phyloP scores from a whole-genome alignment of 2,888 invertebrate genomes.

The Tiphia femorata region DNA sequence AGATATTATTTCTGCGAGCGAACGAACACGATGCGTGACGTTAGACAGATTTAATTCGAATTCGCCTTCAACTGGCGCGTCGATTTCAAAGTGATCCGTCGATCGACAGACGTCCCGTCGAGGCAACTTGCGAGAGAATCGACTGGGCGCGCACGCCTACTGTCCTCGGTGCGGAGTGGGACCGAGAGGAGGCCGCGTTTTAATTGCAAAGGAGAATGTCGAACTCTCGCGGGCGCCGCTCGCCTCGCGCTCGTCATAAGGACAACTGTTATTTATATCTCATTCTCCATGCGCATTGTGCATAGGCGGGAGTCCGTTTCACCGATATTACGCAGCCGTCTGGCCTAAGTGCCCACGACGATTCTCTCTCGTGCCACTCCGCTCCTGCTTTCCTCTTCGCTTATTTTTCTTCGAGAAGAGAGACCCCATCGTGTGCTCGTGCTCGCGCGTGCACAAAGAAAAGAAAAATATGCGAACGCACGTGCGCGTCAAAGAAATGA shows the following conservation, averaged over 20 bases:
- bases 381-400: too few relatives aligned
- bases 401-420: neutral
- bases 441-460: neutral
- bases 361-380: too few relatives aligned
- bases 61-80: too few relatives aligned
- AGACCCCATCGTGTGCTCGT: neutral
- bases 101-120: neutral
- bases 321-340: slow-evolving; percentile 1
- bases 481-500: too few relatives aligned
- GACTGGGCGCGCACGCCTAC: neutral
- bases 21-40: too few relatives aligned
- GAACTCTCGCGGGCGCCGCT: neutral
- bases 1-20: too few relatives aligned
- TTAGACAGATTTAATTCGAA: too few relatives aligned
- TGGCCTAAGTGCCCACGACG: neutral
- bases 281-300: neutral
- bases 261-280: neutral
- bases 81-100: neutral
- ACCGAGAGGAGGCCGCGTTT: too few relatives aligned
- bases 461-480: too few relatives aligned
- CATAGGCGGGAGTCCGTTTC: neutral
- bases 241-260: neutral
- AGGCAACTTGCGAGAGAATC: neutral
- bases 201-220: neutral
- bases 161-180: neutral